These are phyloP conservation scores for Glaucidium brasilianum DNA, from an alignment of 2,113 vertebrate genomes.

Conservation along the genomic window DNA sequence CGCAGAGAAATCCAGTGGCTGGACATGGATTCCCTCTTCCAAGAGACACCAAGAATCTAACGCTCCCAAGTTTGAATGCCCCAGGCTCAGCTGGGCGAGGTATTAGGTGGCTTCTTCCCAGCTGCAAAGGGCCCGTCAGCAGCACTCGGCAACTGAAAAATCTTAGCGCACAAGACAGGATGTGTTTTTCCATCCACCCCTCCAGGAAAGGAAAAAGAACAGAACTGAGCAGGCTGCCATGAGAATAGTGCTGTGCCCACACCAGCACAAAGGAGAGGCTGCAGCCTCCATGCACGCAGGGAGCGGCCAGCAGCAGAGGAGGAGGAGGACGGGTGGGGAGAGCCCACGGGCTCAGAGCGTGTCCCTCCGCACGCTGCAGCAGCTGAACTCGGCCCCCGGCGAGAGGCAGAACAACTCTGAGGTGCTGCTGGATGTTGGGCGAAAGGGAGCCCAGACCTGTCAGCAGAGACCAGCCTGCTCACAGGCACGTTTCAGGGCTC, in stretches of 20 bases:
- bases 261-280: background rate
- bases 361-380: background rate
- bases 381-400: accelerated
- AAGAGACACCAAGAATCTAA: background rate
- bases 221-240: background rate
- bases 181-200: background rate
- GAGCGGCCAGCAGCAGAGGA: accelerated
- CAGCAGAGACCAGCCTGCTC: background rate
- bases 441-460: background rate
- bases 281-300: too few relatives aligned
- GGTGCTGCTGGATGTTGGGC: background rate
- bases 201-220: background rate
- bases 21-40: accelerated
- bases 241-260: accelerated
- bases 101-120: background rate
- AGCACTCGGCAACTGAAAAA: background rate
- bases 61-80: background rate
- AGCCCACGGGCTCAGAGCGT: background rate
- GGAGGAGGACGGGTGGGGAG: background rate
- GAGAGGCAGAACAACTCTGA: background rate
- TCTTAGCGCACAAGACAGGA: background rate
- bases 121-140: background rate
- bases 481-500: background rate
- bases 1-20: accelerated
- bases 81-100: background rate